Evolutionary conservation across 1,140 invertebrate species (phyloP).

Genomic region (Druon quercuslanigerum): DNA sequence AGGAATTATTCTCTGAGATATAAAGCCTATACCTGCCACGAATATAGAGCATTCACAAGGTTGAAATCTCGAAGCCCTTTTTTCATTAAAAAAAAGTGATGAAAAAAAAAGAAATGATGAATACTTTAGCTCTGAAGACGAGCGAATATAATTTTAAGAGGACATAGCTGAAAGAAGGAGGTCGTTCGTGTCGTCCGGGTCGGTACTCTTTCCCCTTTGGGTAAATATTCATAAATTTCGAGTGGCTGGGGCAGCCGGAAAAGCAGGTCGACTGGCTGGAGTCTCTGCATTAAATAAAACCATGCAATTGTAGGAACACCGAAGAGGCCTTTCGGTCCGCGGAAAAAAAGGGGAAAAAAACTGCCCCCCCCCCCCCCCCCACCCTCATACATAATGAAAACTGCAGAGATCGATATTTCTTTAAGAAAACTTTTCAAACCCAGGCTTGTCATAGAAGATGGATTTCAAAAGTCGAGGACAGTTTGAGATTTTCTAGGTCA

Average conservation of each 20-base stretch:
- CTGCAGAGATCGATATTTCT: too few relatives aligned
- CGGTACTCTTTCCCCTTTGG: constrained; percentile 28
- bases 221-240: constrained; percentile 49
- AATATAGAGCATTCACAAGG: not conserved
- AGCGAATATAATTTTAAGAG: constrained; percentile 24
- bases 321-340: not conserved
- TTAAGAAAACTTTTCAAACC: too few relatives aligned
- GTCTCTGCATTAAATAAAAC: constrained; percentile 36
- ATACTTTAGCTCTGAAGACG: not conserved
- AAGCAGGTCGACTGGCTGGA: constrained; percentile 32
- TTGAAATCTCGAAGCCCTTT: not conserved
- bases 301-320: constrained; percentile 13
- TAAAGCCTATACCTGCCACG: too few relatives aligned
- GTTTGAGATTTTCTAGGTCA: too few relatives aligned
- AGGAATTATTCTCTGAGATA: too few relatives aligned
- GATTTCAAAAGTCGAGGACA: too few relatives aligned
- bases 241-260: constrained; percentile 30
- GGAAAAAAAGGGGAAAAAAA: not conserved
- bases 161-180: constrained; percentile 7
- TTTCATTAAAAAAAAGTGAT: not conserved
- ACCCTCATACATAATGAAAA: too few relatives aligned
- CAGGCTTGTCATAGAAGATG: too few relatives aligned
- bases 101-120: not conserved
- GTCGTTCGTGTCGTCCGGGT: constrained; percentile 35
- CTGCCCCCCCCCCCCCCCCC: too few relatives aligned